A percentile compares a stretch with the other conserved stretches of the same genome.
These are phyloP conservation scores for Columba janthina DNA, from an alignment of 2,113 vertebrate genomes.

Conservation along the genomic window DNA sequence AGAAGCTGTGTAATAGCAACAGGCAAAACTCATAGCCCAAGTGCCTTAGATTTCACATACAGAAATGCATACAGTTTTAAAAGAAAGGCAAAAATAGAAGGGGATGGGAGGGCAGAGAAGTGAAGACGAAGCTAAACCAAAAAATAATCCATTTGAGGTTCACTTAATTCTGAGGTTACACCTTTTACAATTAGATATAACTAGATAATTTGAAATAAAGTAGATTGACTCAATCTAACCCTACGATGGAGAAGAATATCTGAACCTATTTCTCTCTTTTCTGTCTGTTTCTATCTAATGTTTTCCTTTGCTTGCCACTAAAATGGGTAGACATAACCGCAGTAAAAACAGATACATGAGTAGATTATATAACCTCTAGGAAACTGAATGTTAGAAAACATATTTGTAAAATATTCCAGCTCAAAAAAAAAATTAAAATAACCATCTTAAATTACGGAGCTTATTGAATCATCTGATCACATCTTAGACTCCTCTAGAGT, in stretches of 20 bases:
- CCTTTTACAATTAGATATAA: neutral
- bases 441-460: neutral
- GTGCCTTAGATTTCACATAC: neutral
- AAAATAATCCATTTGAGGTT: neutral
- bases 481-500: neutral
- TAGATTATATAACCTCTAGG: neutral
- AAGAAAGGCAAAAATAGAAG: neutral
- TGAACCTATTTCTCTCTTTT: neutral
- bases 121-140: neutral
- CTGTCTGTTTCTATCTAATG: neutral
- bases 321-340: neutral
- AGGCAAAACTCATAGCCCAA: neutral
- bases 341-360: neutral
- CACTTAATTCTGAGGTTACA: neutral
- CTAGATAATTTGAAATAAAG: neutral
- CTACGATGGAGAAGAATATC: neutral
- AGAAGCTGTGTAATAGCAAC: neutral
- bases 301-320: neutral
- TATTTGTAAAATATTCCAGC: neutral
- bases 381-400: conserved; percentile 2
- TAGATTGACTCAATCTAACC: neutral
- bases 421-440: neutral
- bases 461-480: conserved; percentile 29
- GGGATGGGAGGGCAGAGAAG: accelerated
- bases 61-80: neutral